A percentile compares a stretch with the other conserved stretches of the same genome.
Conservation (phyloP, 2,797 vertebrate species). For the Lagodon rhomboides region DNA sequence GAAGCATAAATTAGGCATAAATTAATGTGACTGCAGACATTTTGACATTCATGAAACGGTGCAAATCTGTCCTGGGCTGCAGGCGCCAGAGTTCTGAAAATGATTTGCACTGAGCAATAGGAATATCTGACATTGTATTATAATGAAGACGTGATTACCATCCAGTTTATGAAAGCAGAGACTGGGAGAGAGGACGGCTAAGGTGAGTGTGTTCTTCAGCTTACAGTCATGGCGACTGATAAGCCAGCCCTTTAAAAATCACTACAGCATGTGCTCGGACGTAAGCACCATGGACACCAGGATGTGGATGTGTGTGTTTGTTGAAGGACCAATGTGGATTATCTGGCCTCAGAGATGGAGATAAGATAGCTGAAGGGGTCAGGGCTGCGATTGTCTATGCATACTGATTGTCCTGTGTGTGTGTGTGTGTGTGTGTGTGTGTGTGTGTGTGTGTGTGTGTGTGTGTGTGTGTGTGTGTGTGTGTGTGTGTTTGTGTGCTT, state of each 20-base stretch:
- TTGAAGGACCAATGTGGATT: constrained; percentile 74
- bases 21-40: constrained; percentile 3
- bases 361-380: constrained; percentile 78
- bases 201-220: constrained; percentile 65
- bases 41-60: constrained; percentile 7
- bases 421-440: not conserved
- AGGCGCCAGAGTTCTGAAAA: not conserved
- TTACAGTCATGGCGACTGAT: constrained; percentile 47
- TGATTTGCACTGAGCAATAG: not conserved
- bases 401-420: constrained; percentile 70
- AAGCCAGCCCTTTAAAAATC: constrained; percentile 58
- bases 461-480: too few relatives aligned
- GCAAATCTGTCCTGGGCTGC: constrained; percentile 2
- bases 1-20: constrained; percentile 11
- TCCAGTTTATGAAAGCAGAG: constrained; percentile 33
- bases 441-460: too few relatives aligned
- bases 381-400: constrained; percentile 62
- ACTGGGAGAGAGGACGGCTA: constrained; percentile 32
- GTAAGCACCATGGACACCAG: not conserved
- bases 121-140: constrained; percentile 22
- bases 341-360: constrained; percentile 72
- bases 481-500: too few relatives aligned
- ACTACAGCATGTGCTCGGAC: constrained; percentile 26
- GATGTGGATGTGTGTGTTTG: constrained; percentile 35
- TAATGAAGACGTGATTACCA: constrained; percentile 42